Evolutionary conservation across 1,140 invertebrate species (phyloP).

Genomic region (Sminthurides bifidus): DNA sequence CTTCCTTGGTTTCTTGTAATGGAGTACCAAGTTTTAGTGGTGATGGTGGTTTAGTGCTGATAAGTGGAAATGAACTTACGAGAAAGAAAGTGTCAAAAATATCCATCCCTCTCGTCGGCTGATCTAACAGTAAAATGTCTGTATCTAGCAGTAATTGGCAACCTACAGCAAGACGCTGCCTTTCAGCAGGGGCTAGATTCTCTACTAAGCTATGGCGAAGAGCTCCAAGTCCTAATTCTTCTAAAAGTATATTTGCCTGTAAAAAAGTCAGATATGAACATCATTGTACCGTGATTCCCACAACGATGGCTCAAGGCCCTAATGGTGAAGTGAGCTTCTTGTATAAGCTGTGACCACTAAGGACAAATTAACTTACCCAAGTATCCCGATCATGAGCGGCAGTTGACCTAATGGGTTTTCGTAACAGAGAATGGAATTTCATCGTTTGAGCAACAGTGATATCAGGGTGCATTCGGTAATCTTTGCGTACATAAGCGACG

Average conservation of each 20-base stretch:
- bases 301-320: too few relatives aligned
- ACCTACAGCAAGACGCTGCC: constrained; percentile 57
- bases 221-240: constrained; percentile 77
- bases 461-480: constrained; percentile 34
- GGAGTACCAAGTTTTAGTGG: not conserved
- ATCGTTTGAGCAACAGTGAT: constrained; percentile 45
- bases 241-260: constrained; percentile 55
- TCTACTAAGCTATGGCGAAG: constrained; percentile 64
- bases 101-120: constrained; percentile 83
- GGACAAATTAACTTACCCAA: too few relatives aligned
- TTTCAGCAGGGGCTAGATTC: constrained; percentile 71
- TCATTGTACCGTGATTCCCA: not conserved
- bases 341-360: too few relatives aligned
- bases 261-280: not conserved
- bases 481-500: constrained; percentile 37
- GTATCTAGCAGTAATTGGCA: constrained; percentile 72
- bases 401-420: not conserved
- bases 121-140: constrained; percentile 72
- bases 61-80: constrained; percentile 8
- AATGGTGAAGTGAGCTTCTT: too few relatives aligned
- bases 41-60: not conserved
- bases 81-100: constrained; percentile 93
- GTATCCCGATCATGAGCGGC: not conserved
- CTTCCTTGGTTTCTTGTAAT: not conserved
- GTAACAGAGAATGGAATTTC: constrained; percentile 35